These are phyloP conservation scores for Andricus quercusramuli DNA, from an alignment of 2,888 invertebrate genomes.

Conservation along the genomic window DNA sequence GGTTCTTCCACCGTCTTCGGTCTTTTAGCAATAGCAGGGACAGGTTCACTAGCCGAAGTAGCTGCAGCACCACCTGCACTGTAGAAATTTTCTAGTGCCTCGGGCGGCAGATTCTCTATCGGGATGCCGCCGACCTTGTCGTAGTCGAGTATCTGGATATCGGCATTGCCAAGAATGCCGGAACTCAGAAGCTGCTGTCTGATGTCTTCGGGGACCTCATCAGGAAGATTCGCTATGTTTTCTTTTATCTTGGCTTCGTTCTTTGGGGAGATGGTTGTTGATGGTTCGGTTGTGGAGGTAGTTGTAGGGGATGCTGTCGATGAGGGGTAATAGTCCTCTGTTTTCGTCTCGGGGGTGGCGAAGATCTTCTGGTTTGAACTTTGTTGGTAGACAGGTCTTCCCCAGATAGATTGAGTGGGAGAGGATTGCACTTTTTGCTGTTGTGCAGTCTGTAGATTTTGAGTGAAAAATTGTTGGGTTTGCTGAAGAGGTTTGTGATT, in stretches of 20 bases:
- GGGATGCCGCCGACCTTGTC: constrained; percentile 93
- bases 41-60: constrained; percentile 84
- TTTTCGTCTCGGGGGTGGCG: constrained; percentile 69
- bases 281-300: constrained; percentile 79
- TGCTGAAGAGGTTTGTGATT: constrained; percentile 68
- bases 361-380: constrained; percentile 70
- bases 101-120: constrained; percentile 90
- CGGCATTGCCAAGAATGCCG: constrained; percentile 92
- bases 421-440: constrained; percentile 75
- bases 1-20: constrained; percentile 61
- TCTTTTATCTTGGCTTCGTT: constrained; percentile 79
- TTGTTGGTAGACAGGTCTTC: constrained; percentile 64
- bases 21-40: constrained; percentile 83
- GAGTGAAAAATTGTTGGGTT: constrained; percentile 69
- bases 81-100: constrained; percentile 92
- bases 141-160: constrained; percentile 92
- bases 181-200: constrained; percentile 90
- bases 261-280: constrained; percentile 79
- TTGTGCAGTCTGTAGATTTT: constrained; percentile 64
- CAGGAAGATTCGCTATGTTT: constrained; percentile 83
- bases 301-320: constrained; percentile 75
- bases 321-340: constrained; percentile 78
- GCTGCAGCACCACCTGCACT: constrained; percentile 90
- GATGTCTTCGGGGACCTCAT: constrained; percentile 93
- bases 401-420: constrained; percentile 68